Evolutionary conservation across 2,113 vertebrate genomes (phyloP).

Genomic region (Collichthys lucidus): DNA sequence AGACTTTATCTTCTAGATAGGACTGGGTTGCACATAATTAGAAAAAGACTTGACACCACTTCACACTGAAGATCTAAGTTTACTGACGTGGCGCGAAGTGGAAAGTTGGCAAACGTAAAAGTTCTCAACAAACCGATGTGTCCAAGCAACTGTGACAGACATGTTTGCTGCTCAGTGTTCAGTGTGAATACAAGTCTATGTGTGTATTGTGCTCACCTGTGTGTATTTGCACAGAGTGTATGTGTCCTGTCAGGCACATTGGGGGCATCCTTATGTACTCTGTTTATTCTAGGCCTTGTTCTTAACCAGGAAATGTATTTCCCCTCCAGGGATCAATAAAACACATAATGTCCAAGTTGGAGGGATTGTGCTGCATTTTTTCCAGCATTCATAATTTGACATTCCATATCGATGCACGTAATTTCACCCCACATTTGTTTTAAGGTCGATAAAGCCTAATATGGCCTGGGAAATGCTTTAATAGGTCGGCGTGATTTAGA

Average conservation of each 20-base stretch:
- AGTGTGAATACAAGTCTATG: background rate
- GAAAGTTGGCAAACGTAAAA: conserved; percentile 18
- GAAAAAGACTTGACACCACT: too few relatives aligned
- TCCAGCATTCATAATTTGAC: background rate
- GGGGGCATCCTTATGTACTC: background rate
- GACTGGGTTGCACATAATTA: background rate
- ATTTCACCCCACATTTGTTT: conserved; percentile 18
- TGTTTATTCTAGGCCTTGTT: conserved; percentile 3
- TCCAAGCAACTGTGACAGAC: conserved; percentile 44
- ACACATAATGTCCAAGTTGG: background rate
- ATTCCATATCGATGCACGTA: background rate
- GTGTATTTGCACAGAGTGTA: conserved; percentile 5
- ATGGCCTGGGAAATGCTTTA: conserved; percentile 21
- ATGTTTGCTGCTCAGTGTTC: background rate
- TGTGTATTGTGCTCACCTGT: conserved; percentile 33
- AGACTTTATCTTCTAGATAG: background rate
- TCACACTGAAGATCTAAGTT: background rate
- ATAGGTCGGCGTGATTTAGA: conserved; percentile 17
- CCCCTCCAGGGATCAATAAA: background rate
- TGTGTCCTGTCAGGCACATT: conserved; percentile 15
- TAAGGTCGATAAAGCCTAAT: background rate
- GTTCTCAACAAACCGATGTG: background rate
- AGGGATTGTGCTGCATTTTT: background rate
- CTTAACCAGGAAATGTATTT: background rate
- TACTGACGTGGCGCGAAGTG: background rate